Percentiles rank a stretch among this genome's conserved stretches.
phyloP scores from a whole-genome alignment of 2,888 invertebrate species.

The Leistus spinibarbis region DNA sequence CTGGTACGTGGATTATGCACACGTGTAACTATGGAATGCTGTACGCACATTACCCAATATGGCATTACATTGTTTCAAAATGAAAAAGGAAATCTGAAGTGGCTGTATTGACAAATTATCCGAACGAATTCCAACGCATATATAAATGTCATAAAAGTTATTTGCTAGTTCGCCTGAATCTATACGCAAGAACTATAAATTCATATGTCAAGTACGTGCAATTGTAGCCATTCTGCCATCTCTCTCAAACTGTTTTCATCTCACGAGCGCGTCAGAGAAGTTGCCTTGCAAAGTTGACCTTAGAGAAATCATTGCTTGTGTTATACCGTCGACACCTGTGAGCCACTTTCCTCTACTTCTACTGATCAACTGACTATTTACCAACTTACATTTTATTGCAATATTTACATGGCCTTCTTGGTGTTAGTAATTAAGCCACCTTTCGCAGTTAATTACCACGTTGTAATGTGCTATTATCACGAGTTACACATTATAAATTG shows the following conservation, averaged over 20 bases:
- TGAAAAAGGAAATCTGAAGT: too few relatives aligned
- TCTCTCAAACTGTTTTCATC: not conserved
- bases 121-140: not conserved
- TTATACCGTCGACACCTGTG: not conserved
- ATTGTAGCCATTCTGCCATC: not conserved
- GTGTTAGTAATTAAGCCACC: constrained; percentile 23
- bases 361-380: not conserved
- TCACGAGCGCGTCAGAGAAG: not conserved
- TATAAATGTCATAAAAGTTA: not conserved
- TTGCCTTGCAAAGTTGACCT: not conserved
- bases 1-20: not conserved
- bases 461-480: constrained; percentile 25
- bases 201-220: not conserved
- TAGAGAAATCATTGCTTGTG: constrained; percentile 7
- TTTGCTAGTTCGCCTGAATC: not conserved
- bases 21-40: not conserved
- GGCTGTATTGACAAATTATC: not conserved
- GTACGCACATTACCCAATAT: not conserved
- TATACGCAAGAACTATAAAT: not conserved
- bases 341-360: not conserved
- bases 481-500: constrained; percentile 14
- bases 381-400: constrained; percentile 26
- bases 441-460: constrained; percentile 32
- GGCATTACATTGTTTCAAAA: not conserved
- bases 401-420: constrained; percentile 30